A percentile compares a stretch with the other conserved stretches of the same genome.
Evolutionary conservation across 2,113 vertebrate genomes (phyloP).

Genomic region (Centrocercus urophasianus): DNA sequence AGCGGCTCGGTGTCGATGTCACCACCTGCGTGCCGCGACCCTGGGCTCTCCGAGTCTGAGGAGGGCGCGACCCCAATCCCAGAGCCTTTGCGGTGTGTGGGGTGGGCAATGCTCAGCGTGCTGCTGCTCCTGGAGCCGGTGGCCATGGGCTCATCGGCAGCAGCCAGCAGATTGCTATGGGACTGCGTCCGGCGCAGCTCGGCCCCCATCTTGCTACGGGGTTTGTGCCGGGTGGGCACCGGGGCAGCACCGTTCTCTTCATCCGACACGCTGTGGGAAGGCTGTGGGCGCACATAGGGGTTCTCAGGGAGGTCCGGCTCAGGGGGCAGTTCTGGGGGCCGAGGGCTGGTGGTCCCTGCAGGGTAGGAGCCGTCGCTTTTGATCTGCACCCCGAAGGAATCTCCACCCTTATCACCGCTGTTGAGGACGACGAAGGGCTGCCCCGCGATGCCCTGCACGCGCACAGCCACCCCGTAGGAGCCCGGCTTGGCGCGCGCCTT

Average conservation of each 20-base stretch:
- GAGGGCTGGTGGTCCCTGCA: accelerated
- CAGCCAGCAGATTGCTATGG: conserved; percentile 83
- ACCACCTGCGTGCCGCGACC: background rate
- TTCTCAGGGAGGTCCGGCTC: conserved; percentile 73
- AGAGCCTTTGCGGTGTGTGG: background rate
- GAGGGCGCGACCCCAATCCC: accelerated
- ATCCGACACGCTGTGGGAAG: conserved; percentile 52
- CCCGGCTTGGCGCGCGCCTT: conserved; percentile 67
- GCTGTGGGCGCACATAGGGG: conserved; percentile 24
- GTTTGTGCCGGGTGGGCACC: background rate
- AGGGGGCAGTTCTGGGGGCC: background rate
- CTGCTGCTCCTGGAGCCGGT: conserved; percentile 20
- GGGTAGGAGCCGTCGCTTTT: conserved; percentile 49
- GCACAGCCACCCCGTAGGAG: conserved; percentile 91
- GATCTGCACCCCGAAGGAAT: conserved; percentile 90
- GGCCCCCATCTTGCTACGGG: background rate
- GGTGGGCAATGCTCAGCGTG: conserved; percentile 26
- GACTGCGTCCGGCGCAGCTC: conserved; percentile 86
- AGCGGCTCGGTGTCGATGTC: conserved; percentile 87
- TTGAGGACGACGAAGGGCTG: conserved; percentile 96
- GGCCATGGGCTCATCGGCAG: accelerated
- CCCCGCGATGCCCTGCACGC: conserved; percentile 93
- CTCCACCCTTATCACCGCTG: conserved; percentile 89
- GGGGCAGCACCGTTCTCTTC: conserved; percentile 61
- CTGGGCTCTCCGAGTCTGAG: background rate